phyloP scores from a whole-genome alignment of 2,888 invertebrate species.

The Abrostola tripartita region DNA sequence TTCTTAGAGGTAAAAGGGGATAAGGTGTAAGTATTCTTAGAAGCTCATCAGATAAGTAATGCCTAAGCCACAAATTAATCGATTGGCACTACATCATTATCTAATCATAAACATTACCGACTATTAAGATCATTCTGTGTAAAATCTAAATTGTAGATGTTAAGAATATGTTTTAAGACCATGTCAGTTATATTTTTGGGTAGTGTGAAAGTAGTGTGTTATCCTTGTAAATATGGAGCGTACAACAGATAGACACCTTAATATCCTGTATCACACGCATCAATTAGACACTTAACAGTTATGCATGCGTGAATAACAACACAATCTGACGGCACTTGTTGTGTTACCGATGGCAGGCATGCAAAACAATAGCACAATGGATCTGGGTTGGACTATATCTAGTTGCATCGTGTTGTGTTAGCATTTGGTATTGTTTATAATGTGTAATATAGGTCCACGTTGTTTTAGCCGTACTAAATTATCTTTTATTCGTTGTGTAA shows the following conservation, averaged over 20 bases:
- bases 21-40: too few species aligned
- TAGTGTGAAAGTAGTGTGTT: too few species aligned
- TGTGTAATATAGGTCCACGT: background rate
- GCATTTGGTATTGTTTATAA: conserved; percentile 4
- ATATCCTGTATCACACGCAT: background rate
- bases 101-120: too few species aligned
- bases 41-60: too few species aligned
- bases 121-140: too few species aligned
- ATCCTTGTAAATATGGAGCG: background rate
- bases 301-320: conserved; percentile 15
- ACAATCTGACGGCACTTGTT: conserved; percentile 25
- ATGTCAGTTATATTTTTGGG: too few species aligned
- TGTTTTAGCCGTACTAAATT: background rate
- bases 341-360: conserved; percentile 25
- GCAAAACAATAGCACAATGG: conserved; percentile 44
- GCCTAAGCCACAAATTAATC: too few species aligned
- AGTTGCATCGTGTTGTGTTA: background rate
- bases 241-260: background rate
- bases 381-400: conserved; percentile 9
- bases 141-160: too few species aligned
- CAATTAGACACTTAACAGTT: background rate
- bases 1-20: too few species aligned
- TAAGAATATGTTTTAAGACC: too few species aligned
- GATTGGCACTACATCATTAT: too few species aligned
- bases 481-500: background rate